Evolutionary conservation across 1,140 invertebrate genomes (phyloP), one percentile per base, ranked within the genome.

Genomic region (Eupeodes corollae): DNA sequence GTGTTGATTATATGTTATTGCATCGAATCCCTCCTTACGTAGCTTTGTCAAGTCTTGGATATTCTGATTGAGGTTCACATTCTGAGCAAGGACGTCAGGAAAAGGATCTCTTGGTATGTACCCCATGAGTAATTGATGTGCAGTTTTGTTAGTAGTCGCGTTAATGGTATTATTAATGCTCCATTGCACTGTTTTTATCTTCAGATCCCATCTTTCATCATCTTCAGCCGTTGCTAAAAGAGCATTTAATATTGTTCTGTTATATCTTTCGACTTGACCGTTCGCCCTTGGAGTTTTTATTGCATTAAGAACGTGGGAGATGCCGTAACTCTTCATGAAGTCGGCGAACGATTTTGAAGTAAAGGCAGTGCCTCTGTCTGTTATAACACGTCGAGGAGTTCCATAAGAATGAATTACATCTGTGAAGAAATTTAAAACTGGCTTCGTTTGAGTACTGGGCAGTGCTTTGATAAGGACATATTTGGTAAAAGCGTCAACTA

Each of bases 401-500:
- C 61, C 44, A 33, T 47, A 51, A 43, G 21, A 42, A 37, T 16
- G 11, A 12, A 39, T 35, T n/a, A 46, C 31, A 9, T 52, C 32
- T 46, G 45, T 51, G 3, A 63, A 48, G 6, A 54, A 41, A 5
- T 52, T 54, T 21, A 68, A 55, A 19, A 59, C 48, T 9, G 58
- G 47, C 33, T 52, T 52, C n/a, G n/a, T n/a, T n/a, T n/a, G n/a
- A n/a, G n/a, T n/a, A n/a, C n/a, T n/a, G n/a, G n/a, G n/a, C n/a
- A n/a, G 55, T 48, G 51, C 11, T 38, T 49, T 48, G 14, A 43
- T 44, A 2, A 48, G 45, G 5, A 46, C 2, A 42, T 46, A 52
- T 34, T 52, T 52, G 26, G 37, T 53, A 19, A 64, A 64, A 38
- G 63, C 55, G 47, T 68, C 51, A 44, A 67, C 71, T 1, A 73